These are phyloP conservation scores for Apodemus sylvaticus DNA, from an alignment of 2,113 vertebrate species.

Conservation along the genomic window DNA sequence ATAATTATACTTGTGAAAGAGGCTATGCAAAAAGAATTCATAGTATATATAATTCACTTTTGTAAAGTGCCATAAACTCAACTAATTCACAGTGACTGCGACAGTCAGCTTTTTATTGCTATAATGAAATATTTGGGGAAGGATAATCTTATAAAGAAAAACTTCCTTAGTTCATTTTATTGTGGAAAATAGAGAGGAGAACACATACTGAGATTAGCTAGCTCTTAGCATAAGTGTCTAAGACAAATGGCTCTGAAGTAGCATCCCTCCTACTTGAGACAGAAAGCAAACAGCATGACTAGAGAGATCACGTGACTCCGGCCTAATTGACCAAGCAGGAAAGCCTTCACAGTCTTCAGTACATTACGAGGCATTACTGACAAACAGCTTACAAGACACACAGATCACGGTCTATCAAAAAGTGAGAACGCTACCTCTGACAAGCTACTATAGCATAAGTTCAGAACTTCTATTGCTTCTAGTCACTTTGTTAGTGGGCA, in stretches of 20 bases:
- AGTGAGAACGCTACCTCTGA: background rate
- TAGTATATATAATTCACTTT: background rate
- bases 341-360: background rate
- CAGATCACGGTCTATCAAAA: background rate
- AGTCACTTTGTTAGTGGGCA: background rate
- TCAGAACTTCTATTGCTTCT: background rate
- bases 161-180: background rate
- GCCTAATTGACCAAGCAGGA: background rate
- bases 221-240: conserved; percentile 10
- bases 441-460: background rate
- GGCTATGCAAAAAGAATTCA: background rate
- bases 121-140: background rate
- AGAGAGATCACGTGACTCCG: background rate
- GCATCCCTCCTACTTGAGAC: background rate
- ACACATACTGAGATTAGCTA: background rate
- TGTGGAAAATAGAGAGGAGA: background rate
- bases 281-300: background rate
- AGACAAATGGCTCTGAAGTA: background rate
- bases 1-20: background rate
- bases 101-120: background rate
- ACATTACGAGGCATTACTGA: background rate
- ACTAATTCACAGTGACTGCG: background rate
- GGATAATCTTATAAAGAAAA: background rate
- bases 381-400: background rate
- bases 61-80: conserved; percentile 14